Base-by-base conservation (phyloP, 2,797 vertebrate genomes). In the Echiichthys vipera region DNA sequence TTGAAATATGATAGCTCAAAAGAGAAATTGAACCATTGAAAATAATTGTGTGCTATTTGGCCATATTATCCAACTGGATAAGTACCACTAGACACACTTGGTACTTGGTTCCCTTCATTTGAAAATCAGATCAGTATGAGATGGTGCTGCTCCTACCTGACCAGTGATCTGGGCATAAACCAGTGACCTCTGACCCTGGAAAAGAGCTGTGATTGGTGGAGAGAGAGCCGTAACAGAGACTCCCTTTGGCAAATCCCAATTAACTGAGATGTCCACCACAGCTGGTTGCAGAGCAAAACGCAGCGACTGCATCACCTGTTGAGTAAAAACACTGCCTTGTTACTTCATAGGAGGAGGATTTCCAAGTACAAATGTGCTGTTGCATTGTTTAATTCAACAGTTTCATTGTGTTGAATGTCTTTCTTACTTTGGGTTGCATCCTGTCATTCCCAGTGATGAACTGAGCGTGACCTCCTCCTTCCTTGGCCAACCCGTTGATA, bases 351-450 rank as follows among this genome's bases (percentile, higher is more conserved):
- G n/a, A n/a, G n/a, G n/a, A n/a, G n/a, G n/a, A n/a, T n/a, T n/a
- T n/a, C n/a, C n/a, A n/a, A n/a, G n/a, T n/a, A n/a, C n/a, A n/a
- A n/a, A n/a, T n/a, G n/a, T n/a, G n/a, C n/a, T 36, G 12, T 36
- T 36, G 34, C 34, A 36, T 36, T 36, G 2, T 9, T 15, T 20
- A 22, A 51, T 43, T 7, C 37, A 3, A 46, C 20, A 7, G 22
- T 2, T 72, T 17, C 8, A 22, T 11, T 13, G 0, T 34, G 9
- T 15, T 12, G 22, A 32, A 18, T 17, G 7, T 34, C 18, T 4
- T 1, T 42, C 14, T 61, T 61, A 97, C 96, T 93, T 96, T 97
- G 50, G 91, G 67, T 72, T 96, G 95, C 94, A 97, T 94, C 73
- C 94, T 91, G 32, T 96, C 95, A 1, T 80, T 78, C 22, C 90